Conservation (phyloP, 2,797 vertebrate genomes). For the Nannoperca obscura region DNA sequence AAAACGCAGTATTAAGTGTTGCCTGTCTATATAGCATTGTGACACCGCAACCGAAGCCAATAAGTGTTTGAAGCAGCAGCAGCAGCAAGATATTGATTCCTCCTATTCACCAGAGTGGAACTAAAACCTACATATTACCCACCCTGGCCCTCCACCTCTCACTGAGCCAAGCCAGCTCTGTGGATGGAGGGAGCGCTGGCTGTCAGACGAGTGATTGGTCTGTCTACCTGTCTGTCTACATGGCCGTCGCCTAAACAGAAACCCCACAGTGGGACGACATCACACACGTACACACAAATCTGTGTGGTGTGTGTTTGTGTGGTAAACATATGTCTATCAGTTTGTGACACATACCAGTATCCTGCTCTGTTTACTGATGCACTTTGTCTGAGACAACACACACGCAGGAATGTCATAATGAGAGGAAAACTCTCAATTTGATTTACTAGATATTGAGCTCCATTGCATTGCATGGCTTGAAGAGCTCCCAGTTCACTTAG, state of each 20-base stretch:
- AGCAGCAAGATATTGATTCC: conserved; percentile 82
- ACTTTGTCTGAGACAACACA: conserved; percentile 4
- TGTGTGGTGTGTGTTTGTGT: conserved; percentile 64
- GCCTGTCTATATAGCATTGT: conserved; percentile 80
- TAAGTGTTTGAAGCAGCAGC: conserved; percentile 79
- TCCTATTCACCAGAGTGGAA: conserved; percentile 84
- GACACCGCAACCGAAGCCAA: conserved; percentile 81
- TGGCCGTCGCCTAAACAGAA: conserved; percentile 51
- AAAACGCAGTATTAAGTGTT: conserved; percentile 74
- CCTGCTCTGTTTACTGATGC: conserved; percentile 63
- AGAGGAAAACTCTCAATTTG: not conserved
- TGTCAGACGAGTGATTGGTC: conserved; percentile 68
- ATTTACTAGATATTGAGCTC: not conserved
- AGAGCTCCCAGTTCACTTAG: not conserved
- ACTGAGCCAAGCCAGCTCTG: conserved; percentile 50
- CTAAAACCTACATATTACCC: conserved; percentile 85
- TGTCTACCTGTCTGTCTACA: conserved; percentile 61
- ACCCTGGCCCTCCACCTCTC: conserved; percentile 72
- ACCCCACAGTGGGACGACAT: conserved; percentile 37
- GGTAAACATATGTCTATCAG: conserved; percentile 56
- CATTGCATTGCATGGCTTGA: not conserved
- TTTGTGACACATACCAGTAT: conserved; percentile 54
- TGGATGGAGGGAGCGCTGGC: conserved; percentile 41
- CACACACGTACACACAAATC: conserved; percentile 4
- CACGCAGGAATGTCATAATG: conserved; percentile 8